Conservation (phyloP, 2,797 vertebrate genomes). For the Esox masquinongy region DNA sequence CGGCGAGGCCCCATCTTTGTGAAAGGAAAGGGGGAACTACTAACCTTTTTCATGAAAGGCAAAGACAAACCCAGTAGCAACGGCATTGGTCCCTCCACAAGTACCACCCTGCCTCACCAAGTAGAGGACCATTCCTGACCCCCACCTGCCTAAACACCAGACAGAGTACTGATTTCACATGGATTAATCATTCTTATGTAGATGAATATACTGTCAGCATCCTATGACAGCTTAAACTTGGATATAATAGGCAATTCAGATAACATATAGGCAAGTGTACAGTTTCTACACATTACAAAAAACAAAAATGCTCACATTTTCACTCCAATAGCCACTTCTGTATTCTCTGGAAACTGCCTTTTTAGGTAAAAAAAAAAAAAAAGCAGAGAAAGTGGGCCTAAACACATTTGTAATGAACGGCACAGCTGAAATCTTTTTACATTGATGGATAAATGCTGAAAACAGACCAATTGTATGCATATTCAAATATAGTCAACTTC, state of each 20-base stretch:
- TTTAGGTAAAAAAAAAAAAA: not conserved
- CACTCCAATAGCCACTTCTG: not conserved
- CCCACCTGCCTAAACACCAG: not conserved
- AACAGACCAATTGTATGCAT: not conserved
- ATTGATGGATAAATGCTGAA: not conserved
- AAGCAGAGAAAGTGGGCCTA: not conserved
- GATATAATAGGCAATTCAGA: not conserved
- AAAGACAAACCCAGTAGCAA: constrained; percentile 83
- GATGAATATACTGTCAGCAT: not conserved
- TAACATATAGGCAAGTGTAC: not conserved
- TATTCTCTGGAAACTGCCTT: not conserved
- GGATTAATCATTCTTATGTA: constrained; percentile 17
- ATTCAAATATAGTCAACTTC: constrained; percentile 1
- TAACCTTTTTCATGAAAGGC: constrained; percentile 94
- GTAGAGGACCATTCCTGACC: constrained; percentile 80
- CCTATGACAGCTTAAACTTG: not conserved
- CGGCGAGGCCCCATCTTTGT: constrained; percentile 90
- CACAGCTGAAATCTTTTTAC: not conserved
- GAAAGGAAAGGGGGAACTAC: constrained; percentile 94
- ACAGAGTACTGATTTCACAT: not conserved
- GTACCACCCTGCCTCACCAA: constrained; percentile 86
- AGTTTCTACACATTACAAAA: not conserved
- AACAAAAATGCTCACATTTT: not conserved
- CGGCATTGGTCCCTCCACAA: constrained; percentile 49
- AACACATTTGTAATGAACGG: not conserved